These are phyloP conservation scores for Sinosuthora webbiana DNA, from an alignment of 2,113 vertebrate genomes.

Conservation along the genomic window DNA sequence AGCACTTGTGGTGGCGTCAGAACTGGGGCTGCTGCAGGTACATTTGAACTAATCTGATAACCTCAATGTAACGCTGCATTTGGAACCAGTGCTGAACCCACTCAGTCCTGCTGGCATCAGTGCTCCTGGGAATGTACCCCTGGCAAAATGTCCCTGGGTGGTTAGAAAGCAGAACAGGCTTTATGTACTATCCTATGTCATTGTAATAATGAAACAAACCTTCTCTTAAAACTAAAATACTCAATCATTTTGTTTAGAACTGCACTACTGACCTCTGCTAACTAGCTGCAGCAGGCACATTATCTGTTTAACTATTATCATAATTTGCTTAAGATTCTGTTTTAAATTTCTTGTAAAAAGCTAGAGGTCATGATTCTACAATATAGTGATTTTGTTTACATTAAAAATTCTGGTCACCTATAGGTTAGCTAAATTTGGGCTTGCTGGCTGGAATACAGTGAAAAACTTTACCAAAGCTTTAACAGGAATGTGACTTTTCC, in stretches of 20 bases:
- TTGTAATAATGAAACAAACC: neutral
- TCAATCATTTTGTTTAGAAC: neutral
- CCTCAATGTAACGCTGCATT: neutral
- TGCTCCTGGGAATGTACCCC: fast-evolving
- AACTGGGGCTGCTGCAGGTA: neutral
- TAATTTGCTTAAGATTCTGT: neutral
- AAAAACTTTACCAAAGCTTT: neutral
- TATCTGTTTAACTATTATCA: neutral
- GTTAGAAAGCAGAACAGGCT: neutral
- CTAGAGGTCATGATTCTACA: neutral
- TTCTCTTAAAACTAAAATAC: neutral
- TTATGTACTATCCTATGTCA: neutral
- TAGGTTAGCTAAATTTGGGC: neutral
- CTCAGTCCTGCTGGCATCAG: neutral
- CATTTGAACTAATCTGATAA: neutral
- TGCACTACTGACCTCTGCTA: neutral
- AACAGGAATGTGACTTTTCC: neutral
- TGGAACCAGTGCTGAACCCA: neutral
- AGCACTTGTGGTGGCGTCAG: neutral
- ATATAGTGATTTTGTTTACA: neutral
- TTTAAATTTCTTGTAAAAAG: neutral
- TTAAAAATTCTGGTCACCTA: neutral
- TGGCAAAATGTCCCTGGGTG: neutral
- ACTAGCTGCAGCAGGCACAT: neutral
- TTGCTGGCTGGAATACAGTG: fast-evolving